Evolutionary conservation across 2,113 vertebrate genomes (phyloP).

Genomic region (Pandion haliaetus): DNA sequence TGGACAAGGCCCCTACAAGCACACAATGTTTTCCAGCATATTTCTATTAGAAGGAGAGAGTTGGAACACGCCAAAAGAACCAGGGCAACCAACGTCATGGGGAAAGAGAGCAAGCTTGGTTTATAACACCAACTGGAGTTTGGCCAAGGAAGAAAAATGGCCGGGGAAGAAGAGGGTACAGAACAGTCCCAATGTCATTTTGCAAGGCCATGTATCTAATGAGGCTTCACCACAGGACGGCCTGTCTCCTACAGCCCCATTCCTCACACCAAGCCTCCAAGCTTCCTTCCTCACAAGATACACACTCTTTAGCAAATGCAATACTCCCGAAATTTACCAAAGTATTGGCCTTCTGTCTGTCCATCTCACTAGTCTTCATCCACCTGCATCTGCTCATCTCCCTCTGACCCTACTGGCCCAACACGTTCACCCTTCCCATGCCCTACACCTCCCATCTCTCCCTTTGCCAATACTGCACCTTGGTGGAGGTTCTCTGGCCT

Average conservation of each 20-base stretch:
- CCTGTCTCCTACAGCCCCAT: background rate
- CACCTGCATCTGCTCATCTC: rapidly evolving
- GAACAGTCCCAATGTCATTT: background rate
- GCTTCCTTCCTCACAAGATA: background rate
- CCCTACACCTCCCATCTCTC: background rate
- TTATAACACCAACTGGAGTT: background rate
- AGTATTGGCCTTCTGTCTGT: background rate
- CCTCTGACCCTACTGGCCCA: background rate
- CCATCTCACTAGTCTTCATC: background rate
- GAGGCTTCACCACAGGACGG: background rate
- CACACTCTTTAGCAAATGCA: rapidly evolving
- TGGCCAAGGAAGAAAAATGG: background rate
- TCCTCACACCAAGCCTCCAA: background rate
- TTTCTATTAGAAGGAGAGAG: background rate
- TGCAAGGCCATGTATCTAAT: rapidly evolving
- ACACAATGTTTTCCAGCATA: background rate
- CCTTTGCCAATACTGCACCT: background rate
- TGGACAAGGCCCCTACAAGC: background rate
- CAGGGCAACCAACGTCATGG: background rate
- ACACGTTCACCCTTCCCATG: background rate
- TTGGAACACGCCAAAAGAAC: background rate
- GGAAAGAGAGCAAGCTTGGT: background rate
- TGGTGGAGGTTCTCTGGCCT: constrained; percentile 49
- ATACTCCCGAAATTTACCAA: rapidly evolving
- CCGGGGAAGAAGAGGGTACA: background rate